Base-by-base conservation (phyloP, 2,888 invertebrate species). In the Phengaris arion region DNA sequence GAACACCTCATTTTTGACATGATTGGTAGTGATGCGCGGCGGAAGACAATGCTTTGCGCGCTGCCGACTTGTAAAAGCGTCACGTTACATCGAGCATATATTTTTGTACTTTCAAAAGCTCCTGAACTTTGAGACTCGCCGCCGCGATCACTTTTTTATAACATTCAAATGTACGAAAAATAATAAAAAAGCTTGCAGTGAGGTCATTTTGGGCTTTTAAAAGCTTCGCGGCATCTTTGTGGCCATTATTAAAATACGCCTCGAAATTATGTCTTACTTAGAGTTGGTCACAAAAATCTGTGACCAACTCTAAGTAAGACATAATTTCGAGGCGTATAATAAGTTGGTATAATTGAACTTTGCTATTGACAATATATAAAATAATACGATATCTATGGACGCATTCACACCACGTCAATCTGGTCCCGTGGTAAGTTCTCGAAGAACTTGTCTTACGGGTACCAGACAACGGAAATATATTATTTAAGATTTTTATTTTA, bases 21-120 rank as follows among this genome's bases (percentile, higher is more conserved):
- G 88, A 88, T 87, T 88, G 86, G 83, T 84, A 85, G 84, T 82
- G 85, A 83, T 79, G 81, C 80, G 82, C 85, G 83, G 83, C 79
- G 48, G 74, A 80, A 83, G 83, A 83, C 85, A 87, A 86, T 84
- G 86, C 87, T 85, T 85, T 86, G 82, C 77, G 77, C 51, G 76
- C 77, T 69, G 76, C 81, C 81, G 79, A 79, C 77, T 81, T 80
- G 78, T 79, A 79, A 75, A 77, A 59, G 79, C 76, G 76, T 89
- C 87, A 80, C 85, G 81, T 89, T 89, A 87, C 89, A 84, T 78
- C 81, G 82, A 78, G 78, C 83, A 80, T 80, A 83, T 82, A 83
- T 83, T 84, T 83, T 84, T 81, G 81, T 82, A 82, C 82, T 83
- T 84, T 83, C 80, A 82, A 78, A 79, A 78, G 77, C 82, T 78